Evolutionary conservation across 2,888 invertebrate species (phyloP).

Genomic region (Liopterus haemorrhoidalis): DNA sequence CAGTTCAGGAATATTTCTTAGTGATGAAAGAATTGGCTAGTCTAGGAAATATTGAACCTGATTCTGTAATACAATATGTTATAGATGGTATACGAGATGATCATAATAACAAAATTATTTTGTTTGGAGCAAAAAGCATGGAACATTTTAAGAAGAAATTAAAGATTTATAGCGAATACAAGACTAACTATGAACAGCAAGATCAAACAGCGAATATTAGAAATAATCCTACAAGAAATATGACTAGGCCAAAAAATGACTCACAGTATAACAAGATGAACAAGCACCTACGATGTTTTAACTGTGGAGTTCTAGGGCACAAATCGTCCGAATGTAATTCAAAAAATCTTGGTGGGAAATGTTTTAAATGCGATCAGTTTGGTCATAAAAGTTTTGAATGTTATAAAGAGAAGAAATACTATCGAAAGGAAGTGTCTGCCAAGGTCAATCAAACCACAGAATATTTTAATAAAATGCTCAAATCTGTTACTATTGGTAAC

Average conservation of each 20-base stretch:
- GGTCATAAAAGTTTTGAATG: conserved; percentile 3
- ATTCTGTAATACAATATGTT: not conserved
- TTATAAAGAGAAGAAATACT: not conserved
- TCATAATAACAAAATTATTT: not conserved
- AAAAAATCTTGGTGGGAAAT: not conserved
- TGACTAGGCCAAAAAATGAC: too few relatives aligned
- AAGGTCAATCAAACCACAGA: too few relatives aligned
- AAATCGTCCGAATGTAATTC: not conserved
- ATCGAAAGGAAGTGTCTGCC: too few relatives aligned
- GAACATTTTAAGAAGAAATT: not conserved
- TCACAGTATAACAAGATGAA: too few relatives aligned
- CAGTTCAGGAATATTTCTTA: conserved; percentile 24
- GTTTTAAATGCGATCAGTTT: not conserved
- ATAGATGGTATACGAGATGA: conserved; percentile 4
- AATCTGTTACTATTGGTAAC: too few relatives aligned
- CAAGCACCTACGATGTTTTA: not conserved
- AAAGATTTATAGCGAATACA: not conserved
- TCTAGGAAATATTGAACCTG: conserved; percentile 4
- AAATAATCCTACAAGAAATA: too few relatives aligned
- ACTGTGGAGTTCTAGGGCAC: not conserved
- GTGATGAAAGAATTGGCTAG: conserved; percentile 24
- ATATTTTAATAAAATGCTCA: too few relatives aligned
- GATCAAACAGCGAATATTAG: too few relatives aligned
- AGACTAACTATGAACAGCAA: too few relatives aligned
- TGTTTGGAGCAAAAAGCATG: conserved; percentile 1